Percentiles rank a stretch among this genome's conserved stretches.
Conservation (phyloP, 2,888 invertebrate species). For the Sepioteuthis lessoniana region DNA sequence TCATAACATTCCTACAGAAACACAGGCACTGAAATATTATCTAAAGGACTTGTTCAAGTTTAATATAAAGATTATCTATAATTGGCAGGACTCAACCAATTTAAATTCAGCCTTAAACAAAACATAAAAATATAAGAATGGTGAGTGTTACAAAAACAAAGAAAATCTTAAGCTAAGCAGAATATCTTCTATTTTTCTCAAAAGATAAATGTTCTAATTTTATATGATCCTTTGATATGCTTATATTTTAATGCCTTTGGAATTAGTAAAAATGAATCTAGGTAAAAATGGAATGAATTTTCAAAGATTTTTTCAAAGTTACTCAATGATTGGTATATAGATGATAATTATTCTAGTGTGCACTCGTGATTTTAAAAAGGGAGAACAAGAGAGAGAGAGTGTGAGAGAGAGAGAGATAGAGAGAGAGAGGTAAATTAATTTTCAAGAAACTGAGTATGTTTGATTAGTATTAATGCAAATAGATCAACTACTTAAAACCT, state of each 20-base stretch:
- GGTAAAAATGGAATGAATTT: too few relatives aligned
- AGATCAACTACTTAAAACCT: not conserved
- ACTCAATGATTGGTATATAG: not conserved
- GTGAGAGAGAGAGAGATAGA: too few relatives aligned
- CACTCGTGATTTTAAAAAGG: not conserved
- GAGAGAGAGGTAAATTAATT: not conserved
- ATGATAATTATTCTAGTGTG: not conserved
- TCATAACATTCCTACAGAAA: not conserved
- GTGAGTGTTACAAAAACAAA: not conserved
- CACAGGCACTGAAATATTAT: conserved; percentile 33
- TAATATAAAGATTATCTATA: not conserved
- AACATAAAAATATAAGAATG: not conserved
- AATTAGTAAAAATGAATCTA: not conserved
- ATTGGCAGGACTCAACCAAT: not conserved
- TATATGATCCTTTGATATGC: not conserved
- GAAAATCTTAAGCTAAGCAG: not conserved
- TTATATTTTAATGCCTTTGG: not conserved
- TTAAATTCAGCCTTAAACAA: not conserved
- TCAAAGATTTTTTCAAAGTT: not conserved
- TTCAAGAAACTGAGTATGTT: not conserved
- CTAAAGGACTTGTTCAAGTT: conserved; percentile 9
- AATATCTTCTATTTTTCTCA: not conserved
- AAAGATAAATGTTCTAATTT: not conserved
- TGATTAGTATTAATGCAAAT: not conserved
- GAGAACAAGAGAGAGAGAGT: not conserved